Evolutionary conservation across 2,888 invertebrate genomes (phyloP), one percentile per base, ranked within the genome.

Genomic region (Clostera curtula): DNA sequence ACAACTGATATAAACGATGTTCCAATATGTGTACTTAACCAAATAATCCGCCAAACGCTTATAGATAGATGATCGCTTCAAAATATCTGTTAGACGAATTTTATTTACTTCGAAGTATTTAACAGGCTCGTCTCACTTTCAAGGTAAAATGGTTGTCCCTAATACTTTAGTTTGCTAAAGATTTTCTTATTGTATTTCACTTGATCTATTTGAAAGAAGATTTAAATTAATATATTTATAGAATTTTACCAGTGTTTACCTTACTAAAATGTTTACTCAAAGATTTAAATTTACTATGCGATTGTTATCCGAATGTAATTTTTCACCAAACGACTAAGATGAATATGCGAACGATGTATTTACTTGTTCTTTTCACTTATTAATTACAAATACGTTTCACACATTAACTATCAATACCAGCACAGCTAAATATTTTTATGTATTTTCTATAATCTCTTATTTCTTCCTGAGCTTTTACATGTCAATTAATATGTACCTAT

Each of bases 81-180:
- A n/a, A n/a, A 43, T 37, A 38, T 40, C 41, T 41, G 32, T 37
- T 42, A 44, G 34, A 20, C 36, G 42, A 20, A 33, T 24, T 41
- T 43, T 39, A 46, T 44, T 46, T 48, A 43, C 32, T 52, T 15
- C 43, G 34, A 49, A 39, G 48, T 43, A 55, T 52, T 55, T n/a
- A n/a, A n/a, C n/a, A n/a, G n/a, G n/a, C 50, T 64, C 62, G 69
- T 60, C 72, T 73, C 73, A 75, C 71, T 64, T 67, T 63, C 64
- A 74, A 72, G 71, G 71, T 64, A 59, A 57, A 56, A 62, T 43
- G 70, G 69, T 71, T 69, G 72, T 71, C 59, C 56, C 32, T 31
- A 35, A 27, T 27, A 22, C 24, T 40, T 55, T 53, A 31, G 45
- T 68, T 63, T 59, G 58, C 59, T 64, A 60, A 24, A 50, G 40